These are phyloP conservation scores for Kobus ellipsiprymnus DNA, from an alignment of 2,113 vertebrate species.

Conservation along the genomic window DNA sequence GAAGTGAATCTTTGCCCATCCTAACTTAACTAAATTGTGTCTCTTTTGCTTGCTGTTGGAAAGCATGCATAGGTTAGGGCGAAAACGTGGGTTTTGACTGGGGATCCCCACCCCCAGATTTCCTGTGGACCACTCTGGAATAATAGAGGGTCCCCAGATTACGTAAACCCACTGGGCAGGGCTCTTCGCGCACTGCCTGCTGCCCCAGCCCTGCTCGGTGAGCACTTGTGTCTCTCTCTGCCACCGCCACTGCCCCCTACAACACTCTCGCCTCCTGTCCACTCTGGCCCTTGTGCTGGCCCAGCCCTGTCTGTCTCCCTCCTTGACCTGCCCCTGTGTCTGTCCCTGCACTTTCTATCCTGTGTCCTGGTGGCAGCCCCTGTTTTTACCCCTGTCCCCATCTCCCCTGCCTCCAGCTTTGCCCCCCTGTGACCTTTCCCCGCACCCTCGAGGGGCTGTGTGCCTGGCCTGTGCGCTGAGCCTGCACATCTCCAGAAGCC, in stretches of 20 bases:
- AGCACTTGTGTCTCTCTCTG: background rate
- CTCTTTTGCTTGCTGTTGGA: background rate
- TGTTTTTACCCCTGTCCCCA: background rate
- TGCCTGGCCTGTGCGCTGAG: background rate
- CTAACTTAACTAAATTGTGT: background rate
- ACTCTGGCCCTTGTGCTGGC: background rate
- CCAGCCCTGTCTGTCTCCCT: background rate
- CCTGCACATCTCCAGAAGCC: background rate
- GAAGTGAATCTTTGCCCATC: conserved; percentile 23
- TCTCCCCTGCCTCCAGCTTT: background rate
- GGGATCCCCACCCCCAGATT: background rate
- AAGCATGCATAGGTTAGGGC: conserved; percentile 26
- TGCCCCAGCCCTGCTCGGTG: background rate
- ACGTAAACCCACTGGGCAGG: background rate
- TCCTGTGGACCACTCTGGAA: background rate
- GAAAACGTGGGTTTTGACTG: background rate
- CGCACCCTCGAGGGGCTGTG: background rate
- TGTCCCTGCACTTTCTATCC: background rate
- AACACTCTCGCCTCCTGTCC: background rate
- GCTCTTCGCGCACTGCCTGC: background rate
- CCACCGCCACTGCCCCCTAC: background rate
- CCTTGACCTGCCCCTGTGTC: background rate
- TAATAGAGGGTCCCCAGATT: background rate
- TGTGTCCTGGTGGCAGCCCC: background rate
- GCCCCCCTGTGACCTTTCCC: background rate